Conservation (phyloP, 2,888 invertebrate genomes). For the Standfussiana lucernea region DNA sequence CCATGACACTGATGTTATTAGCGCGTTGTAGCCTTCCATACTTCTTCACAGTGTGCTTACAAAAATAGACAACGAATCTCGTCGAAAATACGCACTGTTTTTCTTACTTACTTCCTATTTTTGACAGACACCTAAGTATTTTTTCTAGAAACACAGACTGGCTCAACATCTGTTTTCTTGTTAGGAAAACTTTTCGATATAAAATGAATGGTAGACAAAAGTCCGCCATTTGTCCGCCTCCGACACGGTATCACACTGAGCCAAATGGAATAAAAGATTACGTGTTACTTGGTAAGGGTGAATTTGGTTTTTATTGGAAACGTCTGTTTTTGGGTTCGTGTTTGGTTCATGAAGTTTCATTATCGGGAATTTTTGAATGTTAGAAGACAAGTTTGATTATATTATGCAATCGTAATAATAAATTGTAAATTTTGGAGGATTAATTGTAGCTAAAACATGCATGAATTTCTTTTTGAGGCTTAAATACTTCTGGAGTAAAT, state of each 20-base stretch:
- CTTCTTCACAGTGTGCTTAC: not conserved
- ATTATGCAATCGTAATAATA: not conserved
- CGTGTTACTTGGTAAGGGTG: conserved; percentile 1
- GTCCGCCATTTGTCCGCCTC: conserved; percentile 41
- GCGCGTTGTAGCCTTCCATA: not conserved
- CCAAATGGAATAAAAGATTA: conserved; percentile 56
- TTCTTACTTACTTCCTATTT: not conserved
- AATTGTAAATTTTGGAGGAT: not conserved
- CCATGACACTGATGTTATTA: not conserved
- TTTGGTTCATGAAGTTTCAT: not conserved
- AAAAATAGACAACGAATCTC: not conserved
- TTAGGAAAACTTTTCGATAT: conserved; percentile 49
- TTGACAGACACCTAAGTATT: not conserved
- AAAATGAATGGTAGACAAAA: conserved; percentile 43
- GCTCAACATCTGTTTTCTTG: conserved; percentile 43
- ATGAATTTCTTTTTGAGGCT: not conserved
- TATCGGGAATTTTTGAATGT: not conserved
- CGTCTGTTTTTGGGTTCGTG: not conserved
- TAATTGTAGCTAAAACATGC: not conserved
- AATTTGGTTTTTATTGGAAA: conserved; percentile 31
- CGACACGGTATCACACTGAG: conserved; percentile 32
- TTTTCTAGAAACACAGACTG: conserved; percentile 5
- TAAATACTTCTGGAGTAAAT: not conserved
- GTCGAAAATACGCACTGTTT: not conserved
- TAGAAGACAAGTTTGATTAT: not conserved